phyloP scores from a whole-genome alignment of 1,140 invertebrate species.

The Aricia agestis region DNA sequence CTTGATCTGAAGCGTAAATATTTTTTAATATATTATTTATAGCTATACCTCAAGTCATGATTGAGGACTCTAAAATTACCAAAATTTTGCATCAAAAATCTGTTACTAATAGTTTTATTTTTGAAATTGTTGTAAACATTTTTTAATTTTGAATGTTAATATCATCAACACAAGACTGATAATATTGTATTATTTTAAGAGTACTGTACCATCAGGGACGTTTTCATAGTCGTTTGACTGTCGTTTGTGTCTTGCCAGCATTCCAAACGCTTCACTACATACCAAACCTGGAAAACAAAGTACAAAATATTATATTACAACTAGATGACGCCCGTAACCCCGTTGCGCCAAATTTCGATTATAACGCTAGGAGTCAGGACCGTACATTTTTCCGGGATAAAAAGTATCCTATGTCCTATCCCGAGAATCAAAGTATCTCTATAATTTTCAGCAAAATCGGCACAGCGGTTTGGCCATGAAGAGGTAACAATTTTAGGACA shows the following conservation, averaged over 20 bases:
- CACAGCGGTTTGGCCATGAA: no score
- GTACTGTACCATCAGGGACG: not conserved
- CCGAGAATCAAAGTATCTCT: no score
- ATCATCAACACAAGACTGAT: no score
- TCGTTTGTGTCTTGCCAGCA: not conserved
- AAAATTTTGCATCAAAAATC: not conserved
- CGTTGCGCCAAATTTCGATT: no score
- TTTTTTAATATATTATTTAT: not conserved
- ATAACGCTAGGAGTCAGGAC: no score
- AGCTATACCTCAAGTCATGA: not conserved
- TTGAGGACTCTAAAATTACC: not conserved
- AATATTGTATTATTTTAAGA: not conserved
- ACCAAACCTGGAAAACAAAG: not conserved
- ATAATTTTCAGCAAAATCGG: no score
- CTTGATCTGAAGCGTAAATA: not conserved
- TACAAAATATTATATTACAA: not conserved
- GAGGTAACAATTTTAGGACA: no score
- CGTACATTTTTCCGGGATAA: no score
- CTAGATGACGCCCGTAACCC: no score
- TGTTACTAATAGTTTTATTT: not conserved
- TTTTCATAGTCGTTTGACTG: slow-evolving; percentile 10
- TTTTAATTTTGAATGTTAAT: no score
- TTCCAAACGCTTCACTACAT: not conserved
- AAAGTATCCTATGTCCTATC: no score
- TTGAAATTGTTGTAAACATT: not conserved